Evolutionary conservation across 2,113 vertebrate species (phyloP).

Genomic region (Phalacrocorax carbo): DNA sequence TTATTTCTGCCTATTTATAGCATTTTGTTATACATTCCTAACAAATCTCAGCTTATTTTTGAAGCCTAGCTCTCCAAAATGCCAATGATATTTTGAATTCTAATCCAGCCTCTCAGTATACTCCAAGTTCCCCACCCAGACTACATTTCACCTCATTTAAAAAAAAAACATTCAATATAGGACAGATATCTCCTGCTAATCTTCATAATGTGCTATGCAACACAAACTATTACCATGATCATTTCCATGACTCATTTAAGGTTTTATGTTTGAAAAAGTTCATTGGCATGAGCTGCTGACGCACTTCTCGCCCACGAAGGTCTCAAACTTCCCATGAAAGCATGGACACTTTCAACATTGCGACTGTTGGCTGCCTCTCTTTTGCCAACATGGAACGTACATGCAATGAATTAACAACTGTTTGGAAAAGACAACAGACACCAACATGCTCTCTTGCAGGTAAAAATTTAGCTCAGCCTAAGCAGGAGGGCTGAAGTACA

Average conservation of each 20-base stretch:
- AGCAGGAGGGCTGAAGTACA: not conserved
- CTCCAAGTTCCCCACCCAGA: not conserved
- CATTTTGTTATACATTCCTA: not conserved
- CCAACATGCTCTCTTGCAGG: not conserved
- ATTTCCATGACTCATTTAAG: not conserved
- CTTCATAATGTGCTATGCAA: not conserved
- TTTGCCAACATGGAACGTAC: not conserved
- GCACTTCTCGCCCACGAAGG: not conserved
- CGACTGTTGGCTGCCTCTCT: not conserved
- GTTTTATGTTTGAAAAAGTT: not conserved
- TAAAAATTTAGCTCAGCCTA: not conserved
- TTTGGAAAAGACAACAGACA: not conserved
- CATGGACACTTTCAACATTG: not conserved
- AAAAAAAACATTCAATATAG: not conserved
- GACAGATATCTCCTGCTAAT: not conserved
- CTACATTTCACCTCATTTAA: not conserved
- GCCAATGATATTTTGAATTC: not conserved
- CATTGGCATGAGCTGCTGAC: not conserved
- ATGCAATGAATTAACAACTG: not conserved
- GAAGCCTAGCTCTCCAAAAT: not conserved
- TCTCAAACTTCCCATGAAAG: not conserved
- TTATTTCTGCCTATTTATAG: not conserved
- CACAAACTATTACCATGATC: not conserved
- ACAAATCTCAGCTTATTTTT: not conserved
- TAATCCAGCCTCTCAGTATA: not conserved